Evolutionary conservation across 2,113 vertebrate genomes (phyloP), one percentile per base, ranked within the genome.

Genomic region (Oxyura jamaicensis): DNA sequence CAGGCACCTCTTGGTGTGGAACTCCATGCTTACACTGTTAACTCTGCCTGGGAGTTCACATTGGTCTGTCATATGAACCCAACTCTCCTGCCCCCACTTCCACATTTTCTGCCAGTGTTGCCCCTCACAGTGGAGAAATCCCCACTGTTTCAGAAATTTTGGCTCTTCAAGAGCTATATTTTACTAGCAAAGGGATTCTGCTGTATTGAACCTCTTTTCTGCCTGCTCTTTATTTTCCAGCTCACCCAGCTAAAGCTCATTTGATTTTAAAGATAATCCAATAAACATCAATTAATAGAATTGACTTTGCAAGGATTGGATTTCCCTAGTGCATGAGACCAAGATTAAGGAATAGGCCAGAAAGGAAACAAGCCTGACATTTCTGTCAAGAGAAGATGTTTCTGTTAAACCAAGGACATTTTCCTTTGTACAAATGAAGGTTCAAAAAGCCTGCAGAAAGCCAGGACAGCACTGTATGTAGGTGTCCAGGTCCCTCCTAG

Each of bases 231-330:
- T 93, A 76, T 87, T 91, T 91, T 90, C 29, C 74, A 55, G 59
- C 42, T 94, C 41, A 90, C 66, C 31, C 23, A 52, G 39, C 28
- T 90, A 29, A 94, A 94, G 85, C 13, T 78, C 46, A 88, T 89
- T 86, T 58, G 93, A 93, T 91, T 84, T 66, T n/a, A 88, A 83
- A 86, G 83, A 90, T 35, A 88, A 78, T 65, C 91, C 66, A 95
- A 65, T 82, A 91, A 95, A 79, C 60, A 63, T 82, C 53, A 80
- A 39, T 92, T 95, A 91, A 82, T 42, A 68, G 95, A 95, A 71
- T 93, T 83, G 87, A 28, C 28, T 92, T 58, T 58, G 18, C 52
- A 75, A 84, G 46, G 55, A 72, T 8, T 74, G 60, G 66, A 71
- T 81, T 92, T 95, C 74, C 58, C 53, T 39, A 46, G 79, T 72